Evolutionary conservation across 1,140 invertebrate genomes (phyloP).

Genomic region (Grapholita molesta): DNA sequence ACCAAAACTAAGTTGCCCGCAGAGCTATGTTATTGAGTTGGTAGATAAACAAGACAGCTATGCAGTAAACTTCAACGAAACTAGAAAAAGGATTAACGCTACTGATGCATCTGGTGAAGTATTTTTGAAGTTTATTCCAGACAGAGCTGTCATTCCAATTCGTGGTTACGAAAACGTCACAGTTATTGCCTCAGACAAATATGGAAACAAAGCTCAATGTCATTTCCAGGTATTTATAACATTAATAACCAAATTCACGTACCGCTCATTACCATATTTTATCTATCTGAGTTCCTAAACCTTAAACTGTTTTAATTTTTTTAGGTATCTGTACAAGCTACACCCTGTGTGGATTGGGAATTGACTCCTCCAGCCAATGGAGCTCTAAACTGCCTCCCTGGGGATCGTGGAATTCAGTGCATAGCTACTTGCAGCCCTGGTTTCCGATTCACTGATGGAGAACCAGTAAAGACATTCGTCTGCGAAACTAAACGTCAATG

Average conservation of each 20-base stretch:
- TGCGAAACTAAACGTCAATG: conserved; percentile 89
- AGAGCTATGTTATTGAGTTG: conserved; percentile 96
- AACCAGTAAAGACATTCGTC: conserved; percentile 90
- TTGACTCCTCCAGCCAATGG: conserved; percentile 92
- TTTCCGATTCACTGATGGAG: conserved; percentile 94
- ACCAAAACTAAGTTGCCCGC: conserved; percentile 95
- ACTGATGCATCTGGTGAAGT: conserved; percentile 95
- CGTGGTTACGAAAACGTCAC: conserved; percentile 97
- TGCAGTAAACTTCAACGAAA: conserved; percentile 95
- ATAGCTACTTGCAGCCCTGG: conserved; percentile 95
- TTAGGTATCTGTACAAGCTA: conserved; percentile 91
- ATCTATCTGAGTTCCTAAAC: background rate
- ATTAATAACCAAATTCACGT: background rate
- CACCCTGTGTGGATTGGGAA: conserved; percentile 96
- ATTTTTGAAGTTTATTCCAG: conserved; percentile 89
- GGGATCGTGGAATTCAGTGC: conserved; percentile 90
- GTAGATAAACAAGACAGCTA: conserved; percentile 94
- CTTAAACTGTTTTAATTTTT: conserved; percentile 35
- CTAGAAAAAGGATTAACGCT: conserved; percentile 89
- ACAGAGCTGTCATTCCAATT: conserved; percentile 91
- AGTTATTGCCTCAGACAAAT: conserved; percentile 92
- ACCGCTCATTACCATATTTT: background rate
- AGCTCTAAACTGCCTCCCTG: conserved; percentile 90
- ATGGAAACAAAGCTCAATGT: conserved; percentile 93
- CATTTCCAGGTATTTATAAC: conserved; percentile 93